Evolutionary conservation across 1,140 invertebrate genomes (phyloP), one percentile per base, ranked within the genome.

Genomic region (Ceratina calcarata): DNA sequence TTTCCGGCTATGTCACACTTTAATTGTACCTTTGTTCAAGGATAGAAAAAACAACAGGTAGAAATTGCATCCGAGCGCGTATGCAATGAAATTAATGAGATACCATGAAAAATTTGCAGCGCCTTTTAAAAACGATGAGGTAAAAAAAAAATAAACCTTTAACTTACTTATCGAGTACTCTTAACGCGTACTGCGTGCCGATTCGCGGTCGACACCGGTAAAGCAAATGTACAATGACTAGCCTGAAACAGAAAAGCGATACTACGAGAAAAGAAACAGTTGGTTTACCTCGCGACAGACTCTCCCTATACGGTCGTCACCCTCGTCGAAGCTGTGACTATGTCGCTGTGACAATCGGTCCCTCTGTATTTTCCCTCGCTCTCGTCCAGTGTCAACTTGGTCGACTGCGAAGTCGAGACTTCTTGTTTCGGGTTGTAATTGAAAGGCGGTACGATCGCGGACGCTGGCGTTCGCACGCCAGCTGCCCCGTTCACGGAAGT

Each of bases 381-480:
- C 13, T 89, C 87, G 53, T 88, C 83, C 74, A 86, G 72, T 74
- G 61, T 62, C 51, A 53, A 67, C 64, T 49, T 49, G 68, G 45
- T 62, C 20, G 84, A 76, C 18, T 84, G 85, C 15, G 72, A 67
- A 57, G 37, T 45, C 37, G 84, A 67, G 69, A 82, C 70, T 57
- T 89, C 88, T 57, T 85, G 87, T 55, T 86, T 89, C 7, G 93
- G 93, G 67, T 91, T 94, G 71, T 94, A 94, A 83, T 95, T 94
- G 77, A 94, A 94, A 0, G 94, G 94, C 18, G 91, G 89, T 18
- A 94, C 93, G 60, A 94, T 92, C 10, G 93, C 93, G 24, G 94
- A 92, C 6, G 92, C 91, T n/a, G 91, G 91, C 16, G 65, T 27
- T 0, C 86, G 83, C 1, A 78, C 24, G 10, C 62, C 32, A 0